Evolutionary conservation across 2,113 vertebrate species (phyloP).

Genomic region (Gymnogyps californianus): DNA sequence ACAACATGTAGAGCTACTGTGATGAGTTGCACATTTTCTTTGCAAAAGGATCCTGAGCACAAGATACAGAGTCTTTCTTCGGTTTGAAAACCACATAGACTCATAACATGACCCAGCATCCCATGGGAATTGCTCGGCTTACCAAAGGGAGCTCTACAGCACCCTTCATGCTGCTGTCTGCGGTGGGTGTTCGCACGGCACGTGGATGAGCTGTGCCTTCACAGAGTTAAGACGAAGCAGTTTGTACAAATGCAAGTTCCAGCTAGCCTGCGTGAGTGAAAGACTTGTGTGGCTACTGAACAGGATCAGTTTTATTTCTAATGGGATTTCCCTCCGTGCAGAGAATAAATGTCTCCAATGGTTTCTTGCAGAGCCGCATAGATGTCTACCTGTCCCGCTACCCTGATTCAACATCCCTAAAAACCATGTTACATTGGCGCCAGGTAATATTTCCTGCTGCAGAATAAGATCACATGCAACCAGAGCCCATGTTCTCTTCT

Average conservation of each 20-base stretch:
- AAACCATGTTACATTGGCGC: conserved; percentile 85
- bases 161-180: neutral
- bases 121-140: neutral
- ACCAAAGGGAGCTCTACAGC: neutral
- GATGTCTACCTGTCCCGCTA: conserved; percentile 82
- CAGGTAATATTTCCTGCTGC: conserved; percentile 73
- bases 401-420: conserved; percentile 83
- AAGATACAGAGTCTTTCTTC: neutral
- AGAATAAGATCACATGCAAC: neutral
- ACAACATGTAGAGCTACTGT: neutral
- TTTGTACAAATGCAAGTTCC: neutral
- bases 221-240: neutral
- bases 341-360: neutral
- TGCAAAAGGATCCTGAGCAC: neutral
- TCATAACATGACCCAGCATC: no score
- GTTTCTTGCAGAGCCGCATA: conserved; percentile 75
- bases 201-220: neutral
- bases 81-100: neutral
- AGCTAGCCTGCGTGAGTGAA: neutral
- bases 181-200: fast-evolving
- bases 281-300: neutral
- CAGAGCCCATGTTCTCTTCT: neutral
- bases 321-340: neutral
- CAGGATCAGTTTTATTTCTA: neutral
- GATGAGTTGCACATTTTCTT: neutral